Conservation (phyloP, 2,888 invertebrate genomes). For the Furcula furcula region DNA sequence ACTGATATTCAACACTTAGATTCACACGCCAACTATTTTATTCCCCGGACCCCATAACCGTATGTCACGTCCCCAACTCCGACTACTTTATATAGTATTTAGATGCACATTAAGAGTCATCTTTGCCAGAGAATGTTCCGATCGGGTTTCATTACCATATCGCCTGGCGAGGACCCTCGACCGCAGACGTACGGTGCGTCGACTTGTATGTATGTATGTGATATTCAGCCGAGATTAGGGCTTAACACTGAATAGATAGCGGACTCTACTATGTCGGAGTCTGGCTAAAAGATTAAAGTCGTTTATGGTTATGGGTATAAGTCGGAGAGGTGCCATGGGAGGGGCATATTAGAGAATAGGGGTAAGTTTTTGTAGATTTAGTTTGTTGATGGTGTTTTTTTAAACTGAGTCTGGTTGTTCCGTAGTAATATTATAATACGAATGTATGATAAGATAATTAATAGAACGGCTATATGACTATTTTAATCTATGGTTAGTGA, state of each 20-base stretch:
- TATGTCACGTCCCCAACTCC: conserved; percentile 36
- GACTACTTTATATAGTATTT: conserved; percentile 69
- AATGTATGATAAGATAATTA: too few relatives aligned
- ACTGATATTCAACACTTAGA: too few relatives aligned
- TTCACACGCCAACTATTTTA: not conserved
- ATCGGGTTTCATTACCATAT: conserved; percentile 74
- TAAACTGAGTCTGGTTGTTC: too few relatives aligned
- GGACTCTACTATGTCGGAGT: conserved; percentile 48
- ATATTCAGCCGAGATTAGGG: conserved; percentile 54
- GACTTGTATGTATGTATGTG: conserved; percentile 24
- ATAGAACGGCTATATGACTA: too few relatives aligned
- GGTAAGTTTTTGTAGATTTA: too few relatives aligned
- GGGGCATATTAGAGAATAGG: too few relatives aligned
- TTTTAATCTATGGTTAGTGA: too few relatives aligned
- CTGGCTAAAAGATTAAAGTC: conserved; percentile 50
- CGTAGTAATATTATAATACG: too few relatives aligned
- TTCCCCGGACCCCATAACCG: conserved; percentile 7
- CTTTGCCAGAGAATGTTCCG: conserved; percentile 64
- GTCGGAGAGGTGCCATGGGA: too few relatives aligned
- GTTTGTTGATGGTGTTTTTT: too few relatives aligned
- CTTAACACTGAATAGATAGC: conserved; percentile 52
- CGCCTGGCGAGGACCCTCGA: conserved; percentile 56
- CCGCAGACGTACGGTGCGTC: conserved; percentile 37
- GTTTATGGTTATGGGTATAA: conserved; percentile 1
- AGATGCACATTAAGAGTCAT: conserved; percentile 74